Evolutionary conservation across 2,113 vertebrate genomes (phyloP).

Genomic region (Gobiocypris rarus): DNA sequence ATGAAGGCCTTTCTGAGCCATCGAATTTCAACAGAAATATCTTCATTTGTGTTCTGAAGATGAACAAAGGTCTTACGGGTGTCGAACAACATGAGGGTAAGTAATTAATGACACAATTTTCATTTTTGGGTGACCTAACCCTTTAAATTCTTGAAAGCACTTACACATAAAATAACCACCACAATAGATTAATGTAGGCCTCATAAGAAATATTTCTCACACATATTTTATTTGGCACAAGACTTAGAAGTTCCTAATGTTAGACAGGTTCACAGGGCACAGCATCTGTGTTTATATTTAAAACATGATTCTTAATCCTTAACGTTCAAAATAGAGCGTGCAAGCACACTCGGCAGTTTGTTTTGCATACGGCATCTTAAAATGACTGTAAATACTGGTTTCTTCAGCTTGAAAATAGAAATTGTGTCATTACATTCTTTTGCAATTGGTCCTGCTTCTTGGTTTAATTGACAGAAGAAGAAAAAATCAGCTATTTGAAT

Average conservation of each 20-base stretch:
- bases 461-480: not conserved
- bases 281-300: slow-evolving; percentile 46
- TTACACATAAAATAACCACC: not conserved
- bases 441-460: not conserved
- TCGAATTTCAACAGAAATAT: too few species aligned
- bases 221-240: not conserved
- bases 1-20: too few species aligned
- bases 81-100: too few species aligned
- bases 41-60: too few species aligned
- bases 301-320: slow-evolving; percentile 39
- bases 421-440: not conserved
- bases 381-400: not conserved
- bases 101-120: too few species aligned
- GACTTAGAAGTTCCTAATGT: not conserved
- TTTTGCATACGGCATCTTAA: not conserved
- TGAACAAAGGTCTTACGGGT: too few species aligned
- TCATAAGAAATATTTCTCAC: not conserved
- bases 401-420: not conserved
- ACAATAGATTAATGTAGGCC: not conserved
- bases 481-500: not conserved
- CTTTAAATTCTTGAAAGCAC: not conserved
- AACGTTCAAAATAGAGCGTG: slow-evolving; percentile 14
- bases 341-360: not conserved
- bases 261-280: slow-evolving; percentile 17
- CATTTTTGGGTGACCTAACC: too few species aligned